These are phyloP conservation scores for Pelosia muscerda DNA, from an alignment of 2,888 invertebrate genomes.

Conservation along the genomic window DNA sequence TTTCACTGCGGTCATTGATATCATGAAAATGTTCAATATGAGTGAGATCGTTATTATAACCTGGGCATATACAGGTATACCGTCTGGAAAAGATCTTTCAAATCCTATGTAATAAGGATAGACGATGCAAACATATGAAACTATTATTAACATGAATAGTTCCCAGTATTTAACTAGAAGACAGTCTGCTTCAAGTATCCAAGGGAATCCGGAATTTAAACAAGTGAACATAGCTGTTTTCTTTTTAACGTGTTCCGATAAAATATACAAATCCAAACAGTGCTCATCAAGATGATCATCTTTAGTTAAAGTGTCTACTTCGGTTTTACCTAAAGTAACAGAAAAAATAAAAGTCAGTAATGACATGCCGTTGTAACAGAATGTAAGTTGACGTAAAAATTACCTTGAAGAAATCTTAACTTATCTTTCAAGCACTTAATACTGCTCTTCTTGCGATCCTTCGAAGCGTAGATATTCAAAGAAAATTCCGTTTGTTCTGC, in stretches of 20 bases:
- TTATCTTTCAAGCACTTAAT: slow-evolving; percentile 83
- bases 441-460: slow-evolving; percentile 78
- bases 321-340: slow-evolving; percentile 64
- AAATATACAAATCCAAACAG: slow-evolving; percentile 79
- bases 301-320: slow-evolving; percentile 64
- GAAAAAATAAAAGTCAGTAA: background rate
- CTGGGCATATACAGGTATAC: slow-evolving; percentile 72
- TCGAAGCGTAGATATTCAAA: slow-evolving; percentile 80
- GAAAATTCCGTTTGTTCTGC: slow-evolving; percentile 57
- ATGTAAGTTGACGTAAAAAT: background rate
- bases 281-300: slow-evolving; percentile 73
- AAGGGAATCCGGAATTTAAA: slow-evolving; percentile 74
- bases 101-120: slow-evolving; percentile 84
- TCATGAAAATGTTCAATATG: slow-evolving; percentile 75
- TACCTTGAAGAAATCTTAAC: slow-evolving; percentile 79
- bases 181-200: slow-evolving; percentile 81
- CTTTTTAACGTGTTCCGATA: slow-evolving; percentile 81
- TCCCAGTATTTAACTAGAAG: slow-evolving; percentile 82
- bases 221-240: slow-evolving; percentile 72
- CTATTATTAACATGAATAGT: slow-evolving; percentile 73
- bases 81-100: slow-evolving; percentile 71
- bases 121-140: slow-evolving; percentile 74
- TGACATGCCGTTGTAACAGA: background rate
- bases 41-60: slow-evolving; percentile 75
- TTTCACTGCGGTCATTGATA: slow-evolving; percentile 79